Percentiles rank a stretch among this genome's conserved stretches.
phyloP scores from a whole-genome alignment of 2,797 vertebrate species.

The Anguilla obscura region DNA sequence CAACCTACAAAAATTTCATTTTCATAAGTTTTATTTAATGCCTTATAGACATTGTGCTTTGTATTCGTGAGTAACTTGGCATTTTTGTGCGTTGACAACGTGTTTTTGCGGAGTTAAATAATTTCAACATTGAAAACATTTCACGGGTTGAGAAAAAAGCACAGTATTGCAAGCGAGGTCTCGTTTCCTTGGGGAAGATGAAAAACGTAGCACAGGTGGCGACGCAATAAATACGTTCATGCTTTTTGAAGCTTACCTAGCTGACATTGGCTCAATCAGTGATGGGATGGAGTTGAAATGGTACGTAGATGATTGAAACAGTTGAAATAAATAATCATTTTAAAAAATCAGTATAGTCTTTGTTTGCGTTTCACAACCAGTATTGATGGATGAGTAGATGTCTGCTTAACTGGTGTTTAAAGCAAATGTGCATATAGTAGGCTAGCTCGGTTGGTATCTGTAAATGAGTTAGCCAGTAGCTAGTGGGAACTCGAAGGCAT shows the following conservation, averaged over 20 bases:
- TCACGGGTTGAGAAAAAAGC: too few relatives aligned
- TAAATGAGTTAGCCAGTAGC: too few relatives aligned
- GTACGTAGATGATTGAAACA: slow-evolving; percentile 51
- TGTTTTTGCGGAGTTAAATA: too few relatives aligned
- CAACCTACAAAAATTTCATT: too few relatives aligned
- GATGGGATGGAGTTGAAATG: slow-evolving; percentile 62
- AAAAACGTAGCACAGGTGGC: slow-evolving; percentile 15
- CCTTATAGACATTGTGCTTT: too few relatives aligned
- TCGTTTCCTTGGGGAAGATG: slow-evolving; percentile 29
- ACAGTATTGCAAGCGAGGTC: neutral
- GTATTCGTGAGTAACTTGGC: too few relatives aligned
- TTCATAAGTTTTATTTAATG: too few relatives aligned
- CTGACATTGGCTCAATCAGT: slow-evolving; percentile 24
- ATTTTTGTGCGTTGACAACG: too few relatives aligned
- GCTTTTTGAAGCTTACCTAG: neutral
- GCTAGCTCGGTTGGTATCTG: neutral
- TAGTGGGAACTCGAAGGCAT: too few relatives aligned
- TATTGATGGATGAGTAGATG: too few relatives aligned
- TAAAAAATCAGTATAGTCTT: neutral
- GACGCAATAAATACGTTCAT: too few relatives aligned
- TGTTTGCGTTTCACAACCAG: neutral
- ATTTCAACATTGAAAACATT: too few relatives aligned
- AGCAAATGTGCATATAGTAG: neutral
- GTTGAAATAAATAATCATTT: neutral
- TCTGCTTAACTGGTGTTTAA: neutral